phyloP scores from a whole-genome alignment of 2,888 invertebrate species.

The Trichopoda pennipes region DNA sequence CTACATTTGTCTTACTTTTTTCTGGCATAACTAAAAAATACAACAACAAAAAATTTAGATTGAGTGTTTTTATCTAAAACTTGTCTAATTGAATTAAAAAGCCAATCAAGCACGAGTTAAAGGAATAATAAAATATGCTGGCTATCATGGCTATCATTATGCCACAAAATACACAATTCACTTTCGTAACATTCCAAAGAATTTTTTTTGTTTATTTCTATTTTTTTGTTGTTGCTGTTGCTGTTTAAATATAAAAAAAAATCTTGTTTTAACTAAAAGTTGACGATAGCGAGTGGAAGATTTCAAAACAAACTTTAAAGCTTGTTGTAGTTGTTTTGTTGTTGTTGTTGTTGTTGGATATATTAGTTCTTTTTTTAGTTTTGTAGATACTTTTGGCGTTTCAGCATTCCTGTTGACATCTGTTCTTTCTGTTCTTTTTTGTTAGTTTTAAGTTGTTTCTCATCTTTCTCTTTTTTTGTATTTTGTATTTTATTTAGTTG shows the following conservation, averaged over 20 bases:
- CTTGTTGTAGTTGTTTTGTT: background rate
- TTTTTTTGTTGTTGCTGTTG: background rate
- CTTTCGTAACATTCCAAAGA: slow-evolving; percentile 58
- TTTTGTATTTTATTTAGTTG: background rate
- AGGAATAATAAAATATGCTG: background rate
- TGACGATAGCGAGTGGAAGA: slow-evolving; percentile 17
- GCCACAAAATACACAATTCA: slow-evolving; percentile 35
- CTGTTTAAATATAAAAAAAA: slow-evolving; percentile 10
- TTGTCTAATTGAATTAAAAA: slow-evolving; percentile 53
- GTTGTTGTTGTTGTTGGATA: background rate
- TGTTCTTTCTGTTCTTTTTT: slow-evolving; percentile 10
- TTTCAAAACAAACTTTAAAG: slow-evolving; percentile 4
- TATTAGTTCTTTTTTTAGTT: slow-evolving; percentile 5
- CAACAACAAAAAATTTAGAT: background rate
- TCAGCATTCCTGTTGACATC: slow-evolving; percentile 34
- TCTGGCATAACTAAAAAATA: slow-evolving; percentile 19
- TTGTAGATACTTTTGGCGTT: slow-evolving; percentile 18
- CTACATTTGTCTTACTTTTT: background rate
- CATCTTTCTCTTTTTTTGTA: background rate
- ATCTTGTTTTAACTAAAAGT: slow-evolving; percentile 31
- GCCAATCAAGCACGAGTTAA: slow-evolving; percentile 20
- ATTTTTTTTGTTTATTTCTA: slow-evolving; percentile 20
- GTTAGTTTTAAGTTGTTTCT: slow-evolving; percentile 2
- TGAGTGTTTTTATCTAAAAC: slow-evolving; percentile 14
- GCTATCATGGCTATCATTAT: background rate